Percentiles rank a stretch among this genome's conserved stretches.
phyloP scores from a whole-genome alignment of 2,888 invertebrate species.

The Brenthis daphne region DNA sequence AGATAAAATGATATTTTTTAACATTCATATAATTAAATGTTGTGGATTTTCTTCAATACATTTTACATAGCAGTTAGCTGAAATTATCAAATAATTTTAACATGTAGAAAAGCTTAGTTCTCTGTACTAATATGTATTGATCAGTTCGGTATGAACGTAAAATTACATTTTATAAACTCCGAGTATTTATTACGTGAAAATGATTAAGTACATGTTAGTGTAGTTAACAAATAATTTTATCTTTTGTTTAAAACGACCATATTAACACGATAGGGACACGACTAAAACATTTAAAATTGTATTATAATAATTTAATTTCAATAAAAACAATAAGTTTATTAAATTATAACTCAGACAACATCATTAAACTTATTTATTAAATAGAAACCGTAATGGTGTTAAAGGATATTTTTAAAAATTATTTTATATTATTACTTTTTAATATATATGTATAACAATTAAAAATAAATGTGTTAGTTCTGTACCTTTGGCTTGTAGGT shows the following conservation, averaged over 20 bases:
- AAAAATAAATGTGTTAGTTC: constrained; percentile 11
- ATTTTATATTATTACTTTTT: not conserved
- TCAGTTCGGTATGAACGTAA: too few species aligned
- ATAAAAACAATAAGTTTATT: not conserved
- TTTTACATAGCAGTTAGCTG: too few species aligned
- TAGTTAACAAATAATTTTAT: not conserved
- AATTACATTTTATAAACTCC: too few species aligned
- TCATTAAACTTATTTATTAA: not conserved
- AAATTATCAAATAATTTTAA: too few species aligned
- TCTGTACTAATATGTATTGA: too few species aligned
- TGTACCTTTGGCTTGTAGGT: constrained; percentile 9
- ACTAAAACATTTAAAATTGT: not conserved
- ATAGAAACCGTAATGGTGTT: not conserved
- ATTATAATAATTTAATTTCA: constrained; percentile 1
- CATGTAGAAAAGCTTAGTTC: too few species aligned
- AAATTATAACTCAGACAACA: constrained; percentile 4
- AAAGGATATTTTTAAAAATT: not conserved
- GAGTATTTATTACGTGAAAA: not conserved
- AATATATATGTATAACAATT: constrained; percentile 5
- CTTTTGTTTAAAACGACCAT: not conserved
- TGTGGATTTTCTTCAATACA: too few species aligned
- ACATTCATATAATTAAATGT: too few species aligned
- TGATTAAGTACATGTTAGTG: constrained; percentile 5
- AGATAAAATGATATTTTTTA: too few species aligned
- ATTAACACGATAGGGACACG: not conserved